Conservation (phyloP, 2,888 invertebrate species). For the Archips crataeganus region DNA sequence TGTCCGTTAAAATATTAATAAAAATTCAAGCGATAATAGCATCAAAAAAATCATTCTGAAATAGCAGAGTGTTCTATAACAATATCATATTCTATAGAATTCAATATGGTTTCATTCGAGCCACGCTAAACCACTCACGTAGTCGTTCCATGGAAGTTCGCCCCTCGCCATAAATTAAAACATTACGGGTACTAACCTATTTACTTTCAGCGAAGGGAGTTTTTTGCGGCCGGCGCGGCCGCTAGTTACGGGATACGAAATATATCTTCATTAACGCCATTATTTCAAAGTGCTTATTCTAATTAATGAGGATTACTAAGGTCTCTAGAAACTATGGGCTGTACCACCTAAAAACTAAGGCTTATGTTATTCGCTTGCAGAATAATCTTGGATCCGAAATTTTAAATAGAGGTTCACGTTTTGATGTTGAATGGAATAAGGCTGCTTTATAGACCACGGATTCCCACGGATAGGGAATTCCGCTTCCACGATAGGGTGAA, state of each 20-base stretch:
- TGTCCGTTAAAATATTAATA: too few species aligned
- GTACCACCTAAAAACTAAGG: not conserved
- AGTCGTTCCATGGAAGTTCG: slow-evolving; percentile 11
- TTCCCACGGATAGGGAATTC: too few species aligned
- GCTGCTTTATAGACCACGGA: too few species aligned
- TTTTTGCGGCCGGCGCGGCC: slow-evolving; percentile 19
- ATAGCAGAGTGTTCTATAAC: not conserved
- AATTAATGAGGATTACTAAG: not conserved
- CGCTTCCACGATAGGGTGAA: too few species aligned
- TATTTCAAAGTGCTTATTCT: slow-evolving; percentile 13
- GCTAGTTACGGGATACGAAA: slow-evolving; percentile 17
- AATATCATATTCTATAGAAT: not conserved
- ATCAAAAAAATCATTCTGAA: too few species aligned
- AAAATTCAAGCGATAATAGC: too few species aligned
- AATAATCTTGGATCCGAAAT: too few species aligned
- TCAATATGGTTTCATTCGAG: not conserved
- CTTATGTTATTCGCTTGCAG: too few species aligned
- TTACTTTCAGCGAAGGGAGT: slow-evolving; percentile 27
- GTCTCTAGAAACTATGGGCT: not conserved
- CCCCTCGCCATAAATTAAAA: slow-evolving; percentile 38
- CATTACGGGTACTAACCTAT: slow-evolving; percentile 37
- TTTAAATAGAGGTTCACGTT: too few species aligned
- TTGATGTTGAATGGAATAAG: too few species aligned
- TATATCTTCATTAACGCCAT: slow-evolving; percentile 26
- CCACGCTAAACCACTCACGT: slow-evolving; percentile 15